Percentiles rank a stretch among this genome's conserved stretches.
phyloP scores from a whole-genome alignment of 2,113 vertebrate genomes.

The Phyllostomus discolor region DNA sequence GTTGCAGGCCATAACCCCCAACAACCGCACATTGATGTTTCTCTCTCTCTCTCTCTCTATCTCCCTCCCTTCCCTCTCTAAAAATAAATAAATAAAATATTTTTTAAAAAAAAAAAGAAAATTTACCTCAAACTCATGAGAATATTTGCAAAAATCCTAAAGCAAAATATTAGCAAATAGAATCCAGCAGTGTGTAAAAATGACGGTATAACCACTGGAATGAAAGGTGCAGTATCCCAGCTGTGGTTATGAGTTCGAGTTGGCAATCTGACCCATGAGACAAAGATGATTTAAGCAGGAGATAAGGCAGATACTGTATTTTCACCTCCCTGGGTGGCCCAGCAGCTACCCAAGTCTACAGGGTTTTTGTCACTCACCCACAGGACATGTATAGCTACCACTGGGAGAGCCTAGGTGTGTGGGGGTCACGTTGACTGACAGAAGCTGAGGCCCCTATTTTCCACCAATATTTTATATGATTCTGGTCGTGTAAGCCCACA shows the following conservation, averaged over 20 bases:
- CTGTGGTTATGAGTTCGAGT: background rate
- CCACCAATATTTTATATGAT: background rate
- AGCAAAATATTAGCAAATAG: background rate
- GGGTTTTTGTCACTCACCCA: background rate
- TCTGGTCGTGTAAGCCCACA: background rate
- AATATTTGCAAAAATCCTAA: background rate
- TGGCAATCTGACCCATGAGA: background rate
- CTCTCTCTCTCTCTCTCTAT: too few species aligned
- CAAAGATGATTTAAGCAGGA: background rate
- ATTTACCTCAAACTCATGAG: background rate
- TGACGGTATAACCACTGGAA: background rate
- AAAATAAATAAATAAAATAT: too few species aligned
- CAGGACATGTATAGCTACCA: background rate
- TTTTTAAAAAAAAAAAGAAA: too few species aligned
- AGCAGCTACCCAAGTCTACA: background rate
- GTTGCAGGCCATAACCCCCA: too few species aligned
- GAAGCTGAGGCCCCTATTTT: background rate
- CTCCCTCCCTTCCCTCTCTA: too few species aligned
- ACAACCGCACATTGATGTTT: too few species aligned
- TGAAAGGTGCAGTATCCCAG: background rate
- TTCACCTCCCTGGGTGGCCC: background rate
- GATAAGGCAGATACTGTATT: background rate
- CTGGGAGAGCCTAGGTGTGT: background rate
- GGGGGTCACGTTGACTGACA: background rate
- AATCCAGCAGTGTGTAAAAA: background rate